Percentiles rank a stretch among this genome's conserved stretches.
These are phyloP conservation scores for Crenichthys baileyi DNA, from an alignment of 2,797 vertebrate genomes.

Conservation along the genomic window DNA sequence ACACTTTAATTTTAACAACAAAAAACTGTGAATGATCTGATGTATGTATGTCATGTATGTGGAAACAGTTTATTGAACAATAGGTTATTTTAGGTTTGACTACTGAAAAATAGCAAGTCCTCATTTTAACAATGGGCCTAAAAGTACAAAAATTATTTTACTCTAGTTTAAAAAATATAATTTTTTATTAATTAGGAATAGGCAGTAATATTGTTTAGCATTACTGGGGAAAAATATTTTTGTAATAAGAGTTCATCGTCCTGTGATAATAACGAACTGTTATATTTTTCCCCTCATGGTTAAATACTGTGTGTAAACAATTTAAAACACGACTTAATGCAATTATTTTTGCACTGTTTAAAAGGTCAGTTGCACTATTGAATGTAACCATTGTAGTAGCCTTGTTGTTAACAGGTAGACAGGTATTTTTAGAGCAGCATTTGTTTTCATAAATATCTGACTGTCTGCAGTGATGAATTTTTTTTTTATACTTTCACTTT, in stretches of 20 bases:
- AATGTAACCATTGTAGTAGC: neutral
- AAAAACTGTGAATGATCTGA: neutral
- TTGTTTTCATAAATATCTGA: neutral
- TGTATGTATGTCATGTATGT: neutral
- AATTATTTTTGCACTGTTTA: neutral
- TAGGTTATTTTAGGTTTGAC: no score
- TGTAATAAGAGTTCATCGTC: no score
- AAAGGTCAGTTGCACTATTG: neutral
- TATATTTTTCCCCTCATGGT: neutral
- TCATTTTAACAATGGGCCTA: no score
- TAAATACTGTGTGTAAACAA: neutral
- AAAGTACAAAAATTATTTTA: no score
- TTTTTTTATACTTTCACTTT: neutral
- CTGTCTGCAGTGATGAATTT: neutral
- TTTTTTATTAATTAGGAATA: no score
- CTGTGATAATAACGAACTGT: no score
- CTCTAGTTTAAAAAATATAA: no score
- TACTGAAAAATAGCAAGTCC: no score
- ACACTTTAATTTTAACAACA: neutral
- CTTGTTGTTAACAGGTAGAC: neutral
- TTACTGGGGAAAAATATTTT: no score
- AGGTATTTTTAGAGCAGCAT: neutral
- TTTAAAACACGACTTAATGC: neutral
- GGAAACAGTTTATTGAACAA: neutral
- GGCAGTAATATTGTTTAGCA: no score